These are phyloP conservation scores for Brachypterus glaber DNA, from an alignment of 2,888 invertebrate genomes.

Conservation along the genomic window DNA sequence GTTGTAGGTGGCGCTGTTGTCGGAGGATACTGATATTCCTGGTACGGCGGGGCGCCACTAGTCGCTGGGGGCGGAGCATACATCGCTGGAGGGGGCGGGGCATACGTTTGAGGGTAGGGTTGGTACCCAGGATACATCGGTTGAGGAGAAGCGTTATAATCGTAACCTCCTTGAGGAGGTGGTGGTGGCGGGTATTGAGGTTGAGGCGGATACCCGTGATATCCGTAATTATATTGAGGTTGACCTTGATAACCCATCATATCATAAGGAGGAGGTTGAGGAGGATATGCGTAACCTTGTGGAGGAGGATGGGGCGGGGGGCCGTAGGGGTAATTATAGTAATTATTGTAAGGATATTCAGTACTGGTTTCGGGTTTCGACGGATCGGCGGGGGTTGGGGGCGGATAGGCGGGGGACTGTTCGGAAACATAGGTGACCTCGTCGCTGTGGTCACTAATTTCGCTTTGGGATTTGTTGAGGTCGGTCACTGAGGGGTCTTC, in stretches of 20 bases:
- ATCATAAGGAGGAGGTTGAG: slow-evolving; percentile 35
- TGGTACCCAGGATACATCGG: slow-evolving; percentile 26
- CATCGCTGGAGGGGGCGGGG: slow-evolving; percentile 31
- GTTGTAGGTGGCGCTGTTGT: slow-evolving; percentile 20
- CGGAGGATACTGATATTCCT: slow-evolving; percentile 33
- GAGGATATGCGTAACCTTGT: slow-evolving; percentile 32
- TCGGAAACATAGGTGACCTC: slow-evolving; percentile 32
- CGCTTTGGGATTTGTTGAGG: slow-evolving; percentile 15
- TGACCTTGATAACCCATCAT: slow-evolving; percentile 32
- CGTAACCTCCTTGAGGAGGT: slow-evolving; percentile 17
- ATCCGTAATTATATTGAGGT: slow-evolving; percentile 25
- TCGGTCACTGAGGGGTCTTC: slow-evolving; percentile 12
- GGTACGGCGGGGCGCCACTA: slow-evolving; percentile 25
- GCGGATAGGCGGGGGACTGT: slow-evolving; percentile 25
- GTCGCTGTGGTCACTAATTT: slow-evolving; percentile 31
- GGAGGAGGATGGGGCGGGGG: slow-evolving; percentile 23
- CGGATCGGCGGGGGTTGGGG: slow-evolving; percentile 1
- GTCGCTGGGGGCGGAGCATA: slow-evolving; percentile 29
- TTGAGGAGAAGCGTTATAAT: slow-evolving; percentile 22
- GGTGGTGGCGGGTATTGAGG: slow-evolving; percentile 30
- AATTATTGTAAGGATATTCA: slow-evolving; percentile 19
- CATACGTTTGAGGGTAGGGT: slow-evolving; percentile 32
- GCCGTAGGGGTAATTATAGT: slow-evolving; percentile 27
- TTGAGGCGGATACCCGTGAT: slow-evolving; percentile 32
- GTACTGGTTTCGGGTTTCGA: slow-evolving; percentile 11